Conservation (phyloP, 1,140 invertebrate species). For the Drosophila albomicans region DNA sequence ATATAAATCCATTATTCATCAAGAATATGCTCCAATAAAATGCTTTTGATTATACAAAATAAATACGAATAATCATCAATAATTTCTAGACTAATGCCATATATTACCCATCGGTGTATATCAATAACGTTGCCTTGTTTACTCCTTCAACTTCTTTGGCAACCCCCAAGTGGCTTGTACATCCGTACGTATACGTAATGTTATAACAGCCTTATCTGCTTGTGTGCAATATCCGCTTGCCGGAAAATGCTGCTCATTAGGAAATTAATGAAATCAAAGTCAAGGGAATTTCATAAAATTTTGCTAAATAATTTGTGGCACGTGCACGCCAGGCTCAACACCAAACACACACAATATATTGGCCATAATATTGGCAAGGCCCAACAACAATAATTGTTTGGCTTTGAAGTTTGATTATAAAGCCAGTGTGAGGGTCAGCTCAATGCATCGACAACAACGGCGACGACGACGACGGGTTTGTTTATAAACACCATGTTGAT, state of each 20-base stretch:
- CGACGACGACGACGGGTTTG: constrained; percentile 1
- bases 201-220: constrained; percentile 51
- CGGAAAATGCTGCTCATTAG: constrained; percentile 26
- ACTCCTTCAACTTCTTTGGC: constrained; percentile 5
- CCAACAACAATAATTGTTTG: constrained; percentile 64
- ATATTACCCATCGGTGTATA: background rate
- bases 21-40: too few relatives aligned
- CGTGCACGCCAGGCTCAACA: background rate
- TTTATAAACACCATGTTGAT: constrained; percentile 23
- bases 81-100: background rate
- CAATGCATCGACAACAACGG: constrained; percentile 17
- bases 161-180: background rate
- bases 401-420: constrained; percentile 78
- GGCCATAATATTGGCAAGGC: constrained; percentile 56
- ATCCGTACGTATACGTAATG: constrained; percentile 15
- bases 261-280: constrained; percentile 60
- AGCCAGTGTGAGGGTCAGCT: constrained; percentile 66
- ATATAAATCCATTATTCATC: too few relatives aligned
- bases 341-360: constrained; percentile 5
- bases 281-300: constrained; percentile 43
- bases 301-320: constrained; percentile 57
- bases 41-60: too few relatives aligned
- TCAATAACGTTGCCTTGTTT: background rate
- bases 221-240: constrained; percentile 43
- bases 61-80: too few relatives aligned